Conservation (phyloP, 2,888 invertebrate genomes). For the Callyntrura guangdongensis region DNA sequence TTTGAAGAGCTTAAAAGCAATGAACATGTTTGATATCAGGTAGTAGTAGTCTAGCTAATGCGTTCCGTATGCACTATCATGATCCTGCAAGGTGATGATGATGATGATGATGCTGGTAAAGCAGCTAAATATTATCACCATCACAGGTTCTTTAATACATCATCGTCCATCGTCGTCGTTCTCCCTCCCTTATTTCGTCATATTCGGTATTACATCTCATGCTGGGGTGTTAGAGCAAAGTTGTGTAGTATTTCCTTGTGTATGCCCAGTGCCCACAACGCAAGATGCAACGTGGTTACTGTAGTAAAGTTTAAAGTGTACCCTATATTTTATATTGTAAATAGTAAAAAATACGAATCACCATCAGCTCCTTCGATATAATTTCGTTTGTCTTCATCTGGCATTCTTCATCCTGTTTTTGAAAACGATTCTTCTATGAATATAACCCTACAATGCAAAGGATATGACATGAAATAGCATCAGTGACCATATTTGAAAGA, state of each 20-base stretch:
- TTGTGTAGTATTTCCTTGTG: slow-evolving; percentile 35
- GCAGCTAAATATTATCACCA: slow-evolving; percentile 23
- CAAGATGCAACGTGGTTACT: slow-evolving; percentile 12
- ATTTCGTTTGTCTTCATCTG: neutral
- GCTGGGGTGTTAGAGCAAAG: neutral
- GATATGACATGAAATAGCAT: neutral
- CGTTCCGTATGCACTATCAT: slow-evolving; percentile 21
- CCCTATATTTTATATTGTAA: neutral
- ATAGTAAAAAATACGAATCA: neutral
- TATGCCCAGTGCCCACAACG: neutral
- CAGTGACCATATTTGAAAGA: no score
- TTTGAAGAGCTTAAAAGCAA: neutral
- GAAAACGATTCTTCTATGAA: neutral
- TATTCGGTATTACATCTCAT: neutral
- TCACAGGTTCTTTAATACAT: neutral
- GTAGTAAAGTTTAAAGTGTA: neutral
- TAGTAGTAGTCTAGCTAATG: slow-evolving; percentile 37
- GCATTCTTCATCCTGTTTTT: neutral
- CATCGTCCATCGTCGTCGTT: slow-evolving; percentile 20
- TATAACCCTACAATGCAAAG: neutral
- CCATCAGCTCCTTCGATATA: neutral
- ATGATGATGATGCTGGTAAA: neutral
- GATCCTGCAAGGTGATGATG: slow-evolving; percentile 15
- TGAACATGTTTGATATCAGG: neutral
- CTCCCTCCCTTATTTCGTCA: slow-evolving; percentile 10